Conservation (phyloP, 1,140 invertebrate species). For the Cataglyphis hispanica region DNA sequence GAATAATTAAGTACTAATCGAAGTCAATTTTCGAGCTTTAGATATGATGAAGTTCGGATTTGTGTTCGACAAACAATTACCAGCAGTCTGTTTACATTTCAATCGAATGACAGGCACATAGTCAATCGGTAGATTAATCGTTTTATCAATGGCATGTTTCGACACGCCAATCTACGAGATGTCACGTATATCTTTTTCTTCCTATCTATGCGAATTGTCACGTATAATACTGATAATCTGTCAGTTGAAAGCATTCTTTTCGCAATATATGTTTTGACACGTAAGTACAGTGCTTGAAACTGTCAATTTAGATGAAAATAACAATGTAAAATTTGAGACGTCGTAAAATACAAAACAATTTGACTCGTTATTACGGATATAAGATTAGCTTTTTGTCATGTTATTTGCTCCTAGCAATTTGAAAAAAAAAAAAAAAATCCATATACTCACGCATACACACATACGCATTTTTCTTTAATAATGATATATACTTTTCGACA, state of each 20-base stretch:
- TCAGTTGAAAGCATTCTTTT: slow-evolving; percentile 20
- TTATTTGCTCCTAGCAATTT: background rate
- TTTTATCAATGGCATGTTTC: slow-evolving; percentile 52
- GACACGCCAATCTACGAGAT: slow-evolving; percentile 16
- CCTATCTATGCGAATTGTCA: slow-evolving; percentile 36
- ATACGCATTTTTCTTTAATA: background rate
- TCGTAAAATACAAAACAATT: background rate
- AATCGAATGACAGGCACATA: slow-evolving; percentile 3
- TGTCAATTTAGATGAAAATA: slow-evolving; percentile 19
- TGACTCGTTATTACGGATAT: background rate
- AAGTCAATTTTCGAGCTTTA: background rate
- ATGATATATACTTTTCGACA: background rate
- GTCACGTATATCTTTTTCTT: slow-evolving; percentile 27
- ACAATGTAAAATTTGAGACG: background rate
- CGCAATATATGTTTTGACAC: slow-evolving; percentile 3
- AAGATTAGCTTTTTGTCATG: background rate
- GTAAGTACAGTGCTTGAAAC: background rate
- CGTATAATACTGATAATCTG: slow-evolving; percentile 43
- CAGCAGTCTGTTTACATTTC: slow-evolving; percentile 23
- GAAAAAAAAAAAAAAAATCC: too few species aligned
- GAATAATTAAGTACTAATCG: background rate
- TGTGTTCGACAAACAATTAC: slow-evolving; percentile 39
- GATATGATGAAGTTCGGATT: background rate
- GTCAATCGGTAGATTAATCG: slow-evolving; percentile 47
- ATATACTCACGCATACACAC: background rate